Conservation (phyloP, 2,113 vertebrate genomes). For the Axis porcinus region DNA sequence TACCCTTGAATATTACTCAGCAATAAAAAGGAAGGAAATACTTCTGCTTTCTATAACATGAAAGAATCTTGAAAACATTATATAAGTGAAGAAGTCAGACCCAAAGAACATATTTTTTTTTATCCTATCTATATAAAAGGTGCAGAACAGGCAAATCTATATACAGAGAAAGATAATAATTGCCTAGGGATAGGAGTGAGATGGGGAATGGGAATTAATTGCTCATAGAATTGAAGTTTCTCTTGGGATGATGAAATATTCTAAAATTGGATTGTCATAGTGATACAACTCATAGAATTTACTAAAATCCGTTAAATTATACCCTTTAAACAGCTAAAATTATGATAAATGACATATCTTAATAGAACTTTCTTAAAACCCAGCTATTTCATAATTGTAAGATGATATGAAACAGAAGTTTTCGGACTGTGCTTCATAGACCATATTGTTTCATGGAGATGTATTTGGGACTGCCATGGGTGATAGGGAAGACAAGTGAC, state of each 20-base stretch:
- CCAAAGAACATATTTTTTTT: not conserved
- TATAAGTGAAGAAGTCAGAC: not conserved
- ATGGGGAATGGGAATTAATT: not conserved
- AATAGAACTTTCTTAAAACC: constrained; percentile 38
- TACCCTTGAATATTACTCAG: not conserved
- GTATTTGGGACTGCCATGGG: not conserved
- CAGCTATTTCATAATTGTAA: constrained; percentile 52
- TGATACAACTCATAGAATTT: not conserved
- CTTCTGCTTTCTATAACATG: not conserved
- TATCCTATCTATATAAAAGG: not conserved
- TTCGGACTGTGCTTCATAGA: too few relatives aligned
- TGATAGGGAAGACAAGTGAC: not conserved
- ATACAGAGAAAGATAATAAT: not conserved
- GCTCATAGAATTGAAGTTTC: not conserved
- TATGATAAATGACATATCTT: not conserved
- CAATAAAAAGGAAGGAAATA: not conserved
- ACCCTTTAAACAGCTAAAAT: not conserved
- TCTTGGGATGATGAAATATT: not conserved
- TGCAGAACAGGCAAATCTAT: not conserved
- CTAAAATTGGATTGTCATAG: not conserved
- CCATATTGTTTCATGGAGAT: too few relatives aligned
- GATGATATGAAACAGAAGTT: constrained; percentile 46
- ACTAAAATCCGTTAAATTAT: not conserved
- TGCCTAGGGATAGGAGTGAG: not conserved
- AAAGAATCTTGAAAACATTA: not conserved